Conservation (phyloP, 1,140 invertebrate species). For the Halictus rubicundus region DNA sequence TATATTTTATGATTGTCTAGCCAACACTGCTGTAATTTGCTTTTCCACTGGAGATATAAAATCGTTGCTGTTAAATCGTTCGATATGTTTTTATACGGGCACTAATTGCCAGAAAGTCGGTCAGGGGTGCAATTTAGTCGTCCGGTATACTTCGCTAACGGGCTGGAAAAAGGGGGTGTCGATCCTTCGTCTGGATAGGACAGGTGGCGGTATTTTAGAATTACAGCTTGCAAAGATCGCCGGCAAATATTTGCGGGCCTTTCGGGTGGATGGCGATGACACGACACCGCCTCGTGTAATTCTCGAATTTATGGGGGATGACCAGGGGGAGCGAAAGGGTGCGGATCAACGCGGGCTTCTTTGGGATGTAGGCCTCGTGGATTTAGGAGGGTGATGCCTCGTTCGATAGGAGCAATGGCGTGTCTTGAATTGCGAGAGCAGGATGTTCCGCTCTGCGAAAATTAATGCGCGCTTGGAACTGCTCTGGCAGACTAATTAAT, state of each 20-base stretch:
- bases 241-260: conserved; percentile 65
- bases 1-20: too few relatives aligned
- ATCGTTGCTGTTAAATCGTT: too few relatives aligned
- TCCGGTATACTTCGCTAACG: not conserved
- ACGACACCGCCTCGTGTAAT: conserved; percentile 50
- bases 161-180: not conserved
- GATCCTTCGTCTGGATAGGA: not conserved
- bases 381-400: conserved; percentile 5
- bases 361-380: not conserved
- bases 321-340: conserved; percentile 36
- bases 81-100: too few relatives aligned
- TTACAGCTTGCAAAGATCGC: conserved; percentile 46
- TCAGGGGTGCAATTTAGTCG: conserved; percentile 22
- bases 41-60: too few relatives aligned
- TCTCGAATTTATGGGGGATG: conserved; percentile 66
- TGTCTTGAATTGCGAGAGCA: too few relatives aligned
- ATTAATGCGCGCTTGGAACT: too few relatives aligned
- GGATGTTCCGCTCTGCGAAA: too few relatives aligned
- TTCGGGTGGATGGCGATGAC: conserved; percentile 13
- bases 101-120: not conserved
- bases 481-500: too few relatives aligned
- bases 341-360: conserved; percentile 3
- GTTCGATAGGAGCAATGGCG: not conserved
- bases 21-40: too few relatives aligned
- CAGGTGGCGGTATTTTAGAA: conserved; percentile 50